Conservation (phyloP, 2,797 vertebrate species). For the Girardinus metallicus region DNA sequence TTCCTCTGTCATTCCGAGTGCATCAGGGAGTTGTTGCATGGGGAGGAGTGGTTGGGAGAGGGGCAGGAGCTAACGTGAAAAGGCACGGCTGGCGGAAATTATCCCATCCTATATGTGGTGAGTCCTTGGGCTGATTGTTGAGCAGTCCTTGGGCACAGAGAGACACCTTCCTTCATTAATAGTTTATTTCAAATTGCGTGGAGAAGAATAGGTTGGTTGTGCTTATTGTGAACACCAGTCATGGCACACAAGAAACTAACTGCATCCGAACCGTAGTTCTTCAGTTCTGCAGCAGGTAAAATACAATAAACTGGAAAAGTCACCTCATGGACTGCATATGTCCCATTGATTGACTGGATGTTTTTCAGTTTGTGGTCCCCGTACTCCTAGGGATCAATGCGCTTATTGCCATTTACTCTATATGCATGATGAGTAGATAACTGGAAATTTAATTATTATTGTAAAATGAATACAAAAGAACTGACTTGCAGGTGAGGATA, state of each 20-base stretch:
- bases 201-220: slow-evolving; percentile 10
- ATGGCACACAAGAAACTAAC: slow-evolving; percentile 22
- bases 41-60: slow-evolving; percentile 28
- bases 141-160: slow-evolving; percentile 8
- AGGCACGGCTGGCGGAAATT: slow-evolving; percentile 61
- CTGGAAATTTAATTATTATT: neutral
- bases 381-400: slow-evolving; percentile 50
- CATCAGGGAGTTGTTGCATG: slow-evolving; percentile 67
- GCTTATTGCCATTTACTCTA: slow-evolving; percentile 22
- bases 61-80: slow-evolving; percentile 56
- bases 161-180: slow-evolving; percentile 28
- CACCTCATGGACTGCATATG: slow-evolving; percentile 18
- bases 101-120: slow-evolving; percentile 24
- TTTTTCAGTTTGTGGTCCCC: slow-evolving; percentile 33
- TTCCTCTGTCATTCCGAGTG: slow-evolving; percentile 69
- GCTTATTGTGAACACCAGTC: slow-evolving; percentile 22
- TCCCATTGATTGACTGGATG: slow-evolving; percentile 54
- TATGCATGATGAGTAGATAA: slow-evolving; percentile 40
- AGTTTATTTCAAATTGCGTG: slow-evolving; percentile 9
- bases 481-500: neutral
- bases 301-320: slow-evolving; percentile 40
- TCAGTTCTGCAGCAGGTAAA: slow-evolving; percentile 16
- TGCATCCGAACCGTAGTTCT: slow-evolving; percentile 10
- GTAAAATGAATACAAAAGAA: slow-evolving; percentile 23
- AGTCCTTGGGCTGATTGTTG: slow-evolving; percentile 38